A percentile compares a stretch with the other conserved stretches of the same genome.
Evolutionary conservation across 2,888 invertebrate species (phyloP).

Genomic region (Pammene aurita): DNA sequence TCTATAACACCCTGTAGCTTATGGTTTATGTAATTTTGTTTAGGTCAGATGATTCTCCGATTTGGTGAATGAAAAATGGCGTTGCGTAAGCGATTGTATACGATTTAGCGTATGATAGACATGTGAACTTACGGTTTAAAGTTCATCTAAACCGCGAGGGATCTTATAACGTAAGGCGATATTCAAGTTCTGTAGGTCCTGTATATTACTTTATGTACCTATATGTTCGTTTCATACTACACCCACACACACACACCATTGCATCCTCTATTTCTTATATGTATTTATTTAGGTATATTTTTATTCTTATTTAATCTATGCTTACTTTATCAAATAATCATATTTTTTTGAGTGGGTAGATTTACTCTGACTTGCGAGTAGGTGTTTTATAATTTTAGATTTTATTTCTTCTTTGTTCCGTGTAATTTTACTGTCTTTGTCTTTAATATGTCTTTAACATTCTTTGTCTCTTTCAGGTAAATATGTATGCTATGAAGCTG

Average conservation of each 20-base stretch:
- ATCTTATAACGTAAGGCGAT: neutral
- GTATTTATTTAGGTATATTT: too few relatives aligned
- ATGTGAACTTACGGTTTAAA: conserved; percentile 16
- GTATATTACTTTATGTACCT: neutral
- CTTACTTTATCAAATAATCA: too few relatives aligned
- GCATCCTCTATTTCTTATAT: too few relatives aligned
- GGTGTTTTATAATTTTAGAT: too few relatives aligned
- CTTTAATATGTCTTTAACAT: neutral
- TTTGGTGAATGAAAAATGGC: conserved; percentile 22
- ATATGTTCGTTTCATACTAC: too few relatives aligned
- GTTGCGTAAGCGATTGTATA: conserved; percentile 17
- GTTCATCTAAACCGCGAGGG: conserved; percentile 3
- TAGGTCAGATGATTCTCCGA: conserved; percentile 20
- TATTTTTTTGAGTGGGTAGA: too few relatives aligned
- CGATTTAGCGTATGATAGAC: conserved; percentile 17
- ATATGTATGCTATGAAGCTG: neutral
- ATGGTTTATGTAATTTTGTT: conserved; percentile 29
- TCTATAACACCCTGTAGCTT: conserved; percentile 24
- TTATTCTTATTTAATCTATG: too few relatives aligned
- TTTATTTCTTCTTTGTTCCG: too few relatives aligned
- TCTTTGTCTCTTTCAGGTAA: neutral
- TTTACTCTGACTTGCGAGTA: too few relatives aligned
- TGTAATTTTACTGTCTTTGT: too few relatives aligned
- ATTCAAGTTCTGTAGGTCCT: neutral
- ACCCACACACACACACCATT: too few relatives aligned